Evolutionary conservation across 2,113 vertebrate genomes (phyloP), one percentile per base, ranked within the genome.

Genomic region (Engystomops pustulosus): DNA sequence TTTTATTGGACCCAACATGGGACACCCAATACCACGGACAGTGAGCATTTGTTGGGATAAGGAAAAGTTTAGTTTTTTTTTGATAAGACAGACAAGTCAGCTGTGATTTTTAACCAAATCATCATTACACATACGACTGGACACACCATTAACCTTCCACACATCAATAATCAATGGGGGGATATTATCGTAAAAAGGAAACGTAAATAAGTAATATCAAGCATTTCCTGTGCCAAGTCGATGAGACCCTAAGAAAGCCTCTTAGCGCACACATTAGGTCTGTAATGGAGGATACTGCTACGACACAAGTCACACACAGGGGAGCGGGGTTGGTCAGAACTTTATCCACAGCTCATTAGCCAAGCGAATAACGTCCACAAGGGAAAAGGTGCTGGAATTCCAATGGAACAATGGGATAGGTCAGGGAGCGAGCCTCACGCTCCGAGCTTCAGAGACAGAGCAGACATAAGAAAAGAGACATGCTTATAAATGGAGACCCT

Each of bases 301-400:
- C 27, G 4, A 11, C 41, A 71, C 0, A 20, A 25, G 14, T 18
- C 47, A 34, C 47, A 55, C 30, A 53, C 0, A 3, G 11, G 49
- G 47, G 30, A 6, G 32, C 4, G n/a, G 25, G 53, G 23, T 36
- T 68, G 62, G 62, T 11, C 23, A 30, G 49, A 60, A 72, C 49
- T 55, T 71, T 72, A 55, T 62, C 23, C 53, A 67, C 36, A 76
- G 71, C 27, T 34, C 71, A 68, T 68, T 65, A 65, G 25, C 55
- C 81, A 65, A 83, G 53, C n/a, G 18, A 72, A 49, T 47, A n/a
- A 49, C 44, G 8, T 72, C 68, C 27, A 9, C 68, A 20, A 72
- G 49, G 49, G 12, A 72, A 81, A 55, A 82, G 68, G 80, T 82
- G 68, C 68, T 41, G 81, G 58, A 77, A 76, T 76, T 17, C 58